phyloP scores from a whole-genome alignment of 2,113 vertebrate species.

The Chlamydotis undulata region DNA sequence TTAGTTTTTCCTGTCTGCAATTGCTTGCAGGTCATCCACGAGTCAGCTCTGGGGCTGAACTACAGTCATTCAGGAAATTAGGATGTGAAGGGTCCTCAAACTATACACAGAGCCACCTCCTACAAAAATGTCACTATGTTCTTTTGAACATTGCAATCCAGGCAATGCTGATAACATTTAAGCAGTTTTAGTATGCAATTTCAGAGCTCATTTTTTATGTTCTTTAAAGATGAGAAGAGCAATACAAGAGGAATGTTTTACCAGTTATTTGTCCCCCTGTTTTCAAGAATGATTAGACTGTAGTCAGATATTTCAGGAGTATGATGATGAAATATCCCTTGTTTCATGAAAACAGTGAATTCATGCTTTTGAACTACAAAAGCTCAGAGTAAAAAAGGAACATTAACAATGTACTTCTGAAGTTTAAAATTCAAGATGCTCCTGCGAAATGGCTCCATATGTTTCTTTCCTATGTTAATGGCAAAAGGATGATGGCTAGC shows the following conservation, averaged over 20 bases:
- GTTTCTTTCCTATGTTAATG: not conserved
- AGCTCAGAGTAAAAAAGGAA: not conserved
- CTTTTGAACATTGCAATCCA: not conserved
- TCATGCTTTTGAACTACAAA: not conserved
- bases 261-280: not conserved
- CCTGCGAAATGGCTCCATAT: not conserved
- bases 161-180: not conserved
- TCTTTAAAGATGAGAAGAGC: not conserved
- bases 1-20: not conserved
- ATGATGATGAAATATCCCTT: not conserved
- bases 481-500: not conserved
- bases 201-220: not conserved
- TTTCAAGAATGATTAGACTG: not conserved
- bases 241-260: not conserved
- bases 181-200: not conserved
- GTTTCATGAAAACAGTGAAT: not conserved
- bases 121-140: not conserved
- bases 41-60: not conserved
- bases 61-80: not conserved
- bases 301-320: not conserved
- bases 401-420: not conserved
- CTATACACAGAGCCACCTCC: not conserved
- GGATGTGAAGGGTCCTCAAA: not conserved
- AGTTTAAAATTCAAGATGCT: not conserved
- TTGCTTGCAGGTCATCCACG: not conserved